These are phyloP conservation scores for Cinclus cinclus DNA, from an alignment of 2,113 vertebrate species.

Conservation along the genomic window DNA sequence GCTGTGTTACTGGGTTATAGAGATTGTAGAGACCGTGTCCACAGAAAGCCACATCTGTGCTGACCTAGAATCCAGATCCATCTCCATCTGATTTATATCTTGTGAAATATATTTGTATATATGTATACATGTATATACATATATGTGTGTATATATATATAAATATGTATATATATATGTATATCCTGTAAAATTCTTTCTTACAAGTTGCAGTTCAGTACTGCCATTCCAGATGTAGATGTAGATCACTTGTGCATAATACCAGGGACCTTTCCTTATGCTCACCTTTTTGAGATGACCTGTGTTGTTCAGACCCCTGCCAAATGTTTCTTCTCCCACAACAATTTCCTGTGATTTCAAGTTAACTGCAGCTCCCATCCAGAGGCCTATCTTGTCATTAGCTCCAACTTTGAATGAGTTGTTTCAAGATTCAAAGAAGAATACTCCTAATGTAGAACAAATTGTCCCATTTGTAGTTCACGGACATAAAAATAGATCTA, in stretches of 20 bases:
- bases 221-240: background rate
- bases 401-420: background rate
- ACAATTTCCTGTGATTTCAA: background rate
- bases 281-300: background rate
- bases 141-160: accelerated
- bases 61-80: background rate
- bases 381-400: background rate
- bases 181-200: background rate
- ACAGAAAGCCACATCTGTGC: background rate
- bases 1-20: background rate
- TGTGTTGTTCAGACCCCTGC: background rate
- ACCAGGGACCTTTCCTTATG: background rate
- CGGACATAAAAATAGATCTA: background rate
- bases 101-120: too few species aligned
- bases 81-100: background rate
- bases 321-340: background rate
- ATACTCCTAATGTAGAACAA: background rate
- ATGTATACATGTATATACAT: too few species aligned
- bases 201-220: background rate
- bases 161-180: background rate
- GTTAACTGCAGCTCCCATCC: background rate
- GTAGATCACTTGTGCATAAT: background rate
- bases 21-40: background rate
- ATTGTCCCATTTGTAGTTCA: background rate
- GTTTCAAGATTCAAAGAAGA: background rate